phyloP scores from a whole-genome alignment of 2,797 vertebrate species.

The Strix occidentalis region DNA sequence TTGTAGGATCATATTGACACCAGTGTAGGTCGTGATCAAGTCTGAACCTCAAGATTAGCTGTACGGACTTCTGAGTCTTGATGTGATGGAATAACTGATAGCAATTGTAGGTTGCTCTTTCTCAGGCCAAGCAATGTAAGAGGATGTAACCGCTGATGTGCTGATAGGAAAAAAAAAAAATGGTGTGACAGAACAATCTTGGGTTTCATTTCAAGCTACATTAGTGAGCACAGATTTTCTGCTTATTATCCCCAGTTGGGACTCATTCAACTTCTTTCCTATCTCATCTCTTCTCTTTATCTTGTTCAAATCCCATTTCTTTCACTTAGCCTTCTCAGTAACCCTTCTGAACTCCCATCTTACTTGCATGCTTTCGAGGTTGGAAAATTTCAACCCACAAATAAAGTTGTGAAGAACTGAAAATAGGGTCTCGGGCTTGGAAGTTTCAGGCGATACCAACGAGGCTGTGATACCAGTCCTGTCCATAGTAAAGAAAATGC shows the following conservation, averaged over 20 bases:
- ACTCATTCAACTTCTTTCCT: neutral
- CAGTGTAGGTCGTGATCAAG: neutral
- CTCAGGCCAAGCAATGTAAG: neutral
- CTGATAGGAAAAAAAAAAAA: neutral
- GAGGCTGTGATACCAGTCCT: neutral
- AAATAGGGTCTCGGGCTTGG: neutral
- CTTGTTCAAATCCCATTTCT: slow-evolving; percentile 16
- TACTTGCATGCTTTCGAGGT: neutral
- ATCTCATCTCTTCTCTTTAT: neutral
- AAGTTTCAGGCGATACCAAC: neutral
- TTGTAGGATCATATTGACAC: neutral
- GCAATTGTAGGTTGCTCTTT: neutral
- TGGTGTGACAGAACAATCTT: neutral
- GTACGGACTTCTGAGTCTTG: fast-evolving
- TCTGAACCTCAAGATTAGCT: neutral
- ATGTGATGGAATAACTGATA: neutral
- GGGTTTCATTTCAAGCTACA: neutral
- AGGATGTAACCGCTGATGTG: neutral
- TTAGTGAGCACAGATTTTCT: neutral
- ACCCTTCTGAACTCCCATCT: neutral
- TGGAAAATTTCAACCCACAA: neutral
- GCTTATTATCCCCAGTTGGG: neutral
- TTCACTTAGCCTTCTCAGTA: neutral
- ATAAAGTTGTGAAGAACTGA: neutral
- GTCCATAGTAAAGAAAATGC: neutral